A percentile compares a stretch with the other conserved stretches of the same genome.
phyloP scores from a whole-genome alignment of 2,113 vertebrate genomes.

The Etheostoma cragini region DNA sequence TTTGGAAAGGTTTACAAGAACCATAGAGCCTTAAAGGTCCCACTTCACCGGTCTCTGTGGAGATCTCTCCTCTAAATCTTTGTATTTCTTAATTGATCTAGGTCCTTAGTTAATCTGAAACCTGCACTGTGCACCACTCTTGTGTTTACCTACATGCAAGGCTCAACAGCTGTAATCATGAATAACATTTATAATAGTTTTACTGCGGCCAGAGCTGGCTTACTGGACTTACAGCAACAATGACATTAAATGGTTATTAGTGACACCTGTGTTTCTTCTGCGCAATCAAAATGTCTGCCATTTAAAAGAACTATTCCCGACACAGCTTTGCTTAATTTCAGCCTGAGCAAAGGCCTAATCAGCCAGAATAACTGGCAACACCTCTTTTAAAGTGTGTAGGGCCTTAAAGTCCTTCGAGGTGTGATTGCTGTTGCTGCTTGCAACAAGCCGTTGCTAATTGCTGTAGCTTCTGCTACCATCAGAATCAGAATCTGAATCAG shows the following conservation, averaged over 20 bases:
- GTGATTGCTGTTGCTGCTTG: conserved; percentile 14
- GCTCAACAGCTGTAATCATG: too few relatives aligned
- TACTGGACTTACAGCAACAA: background rate
- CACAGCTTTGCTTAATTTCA: conserved; percentile 9
- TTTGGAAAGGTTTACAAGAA: background rate
- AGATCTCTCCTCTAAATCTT: background rate
- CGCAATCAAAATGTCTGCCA: conserved; percentile 7
- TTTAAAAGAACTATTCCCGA: conserved; percentile 33
- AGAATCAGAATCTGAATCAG: too few relatives aligned
- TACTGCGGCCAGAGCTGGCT: background rate
- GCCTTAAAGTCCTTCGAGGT: conserved; percentile 9
- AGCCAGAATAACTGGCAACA: conserved; percentile 43
- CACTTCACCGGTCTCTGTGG: background rate
- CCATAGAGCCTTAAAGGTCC: background rate
- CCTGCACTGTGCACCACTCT: background rate
- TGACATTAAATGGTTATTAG: background rate
- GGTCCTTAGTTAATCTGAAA: background rate
- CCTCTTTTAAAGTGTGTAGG: conserved; percentile 19
- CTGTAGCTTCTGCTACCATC: background rate
- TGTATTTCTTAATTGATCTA: background rate
- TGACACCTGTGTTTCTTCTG: conserved; percentile 10
- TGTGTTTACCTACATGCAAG: too few relatives aligned
- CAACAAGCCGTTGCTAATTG: background rate
- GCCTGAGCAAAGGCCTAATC: conserved; percentile 41
- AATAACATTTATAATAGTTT: background rate